phyloP scores from a whole-genome alignment of 2,797 vertebrate species.

The Epinephelus coioides region DNA sequence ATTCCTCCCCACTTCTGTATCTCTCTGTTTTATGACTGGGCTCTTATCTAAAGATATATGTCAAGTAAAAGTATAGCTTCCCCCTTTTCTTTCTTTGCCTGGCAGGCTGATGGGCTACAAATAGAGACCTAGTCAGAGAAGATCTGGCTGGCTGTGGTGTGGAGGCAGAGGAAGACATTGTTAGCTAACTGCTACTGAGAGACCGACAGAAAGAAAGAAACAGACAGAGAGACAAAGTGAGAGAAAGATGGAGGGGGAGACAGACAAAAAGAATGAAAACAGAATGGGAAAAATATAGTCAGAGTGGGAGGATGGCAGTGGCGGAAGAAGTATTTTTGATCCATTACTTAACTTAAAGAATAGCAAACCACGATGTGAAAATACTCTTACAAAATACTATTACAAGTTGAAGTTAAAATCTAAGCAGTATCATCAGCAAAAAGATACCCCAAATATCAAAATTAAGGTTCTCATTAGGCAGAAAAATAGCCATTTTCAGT shows the following conservation, averaged over 20 bases:
- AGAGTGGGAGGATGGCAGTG: conserved; percentile 25
- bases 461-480: not conserved
- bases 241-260: conserved; percentile 21
- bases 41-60: conserved; percentile 35
- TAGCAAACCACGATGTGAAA: conserved; percentile 21
- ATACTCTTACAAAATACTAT: not conserved
- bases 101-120: conserved; percentile 53
- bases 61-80: conserved; percentile 21
- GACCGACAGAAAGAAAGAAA: conserved; percentile 35
- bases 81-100: conserved; percentile 19
- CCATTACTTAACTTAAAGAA: conserved; percentile 12
- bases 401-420: conserved; percentile 3
- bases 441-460: not conserved
- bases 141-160: conserved; percentile 42
- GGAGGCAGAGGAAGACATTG: conserved; percentile 64
- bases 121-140: conserved; percentile 61
- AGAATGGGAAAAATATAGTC: conserved; percentile 40
- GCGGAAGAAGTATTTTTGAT: conserved; percentile 24
- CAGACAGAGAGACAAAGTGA: conserved; percentile 25
- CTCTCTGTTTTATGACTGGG: conserved; percentile 3
- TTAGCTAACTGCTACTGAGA: conserved; percentile 56
- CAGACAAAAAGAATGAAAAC: conserved; percentile 31
- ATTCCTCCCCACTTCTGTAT: conserved; percentile 22
- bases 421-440: not conserved
- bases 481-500: not conserved